Percentiles rank a stretch among this genome's conserved stretches.
phyloP scores from a whole-genome alignment of 2,888 invertebrate genomes.

The Hyppa rectilinea region DNA sequence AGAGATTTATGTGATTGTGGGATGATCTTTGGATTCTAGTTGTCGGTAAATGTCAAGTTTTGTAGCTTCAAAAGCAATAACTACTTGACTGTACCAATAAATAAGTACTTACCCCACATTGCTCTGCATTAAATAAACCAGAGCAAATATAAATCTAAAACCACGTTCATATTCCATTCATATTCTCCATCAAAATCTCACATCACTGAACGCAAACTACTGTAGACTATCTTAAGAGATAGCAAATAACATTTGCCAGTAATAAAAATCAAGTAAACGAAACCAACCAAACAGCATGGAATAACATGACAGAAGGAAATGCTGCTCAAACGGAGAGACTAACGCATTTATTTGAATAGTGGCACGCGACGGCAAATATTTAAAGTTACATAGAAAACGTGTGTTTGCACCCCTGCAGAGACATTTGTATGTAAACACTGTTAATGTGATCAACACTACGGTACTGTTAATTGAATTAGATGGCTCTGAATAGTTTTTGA shows the following conservation, averaged over 20 bases:
- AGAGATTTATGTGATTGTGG: slow-evolving; percentile 55
- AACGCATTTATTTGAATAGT: slow-evolving; percentile 82
- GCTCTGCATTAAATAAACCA: not conserved
- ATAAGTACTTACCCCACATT: not conserved
- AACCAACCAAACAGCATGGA: slow-evolving; percentile 70
- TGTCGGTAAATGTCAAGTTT: too few species aligned
- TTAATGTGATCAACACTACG: slow-evolving; percentile 76
- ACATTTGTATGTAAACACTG: slow-evolving; percentile 73
- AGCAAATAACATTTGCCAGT: slow-evolving; percentile 60
- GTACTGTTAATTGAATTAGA: slow-evolving; percentile 67
- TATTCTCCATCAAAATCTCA: not conserved
- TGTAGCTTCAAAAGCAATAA: not conserved
- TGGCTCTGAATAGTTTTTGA: slow-evolving; percentile 45
- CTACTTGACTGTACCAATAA: not conserved
- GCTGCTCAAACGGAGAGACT: slow-evolving; percentile 75
- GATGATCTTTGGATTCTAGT: slow-evolving; percentile 19
- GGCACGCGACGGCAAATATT: slow-evolving; percentile 83
- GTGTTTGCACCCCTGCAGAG: slow-evolving; percentile 72
- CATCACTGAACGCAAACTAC: slow-evolving; percentile 17
- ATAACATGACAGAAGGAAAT: slow-evolving; percentile 66
- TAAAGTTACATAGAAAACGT: slow-evolving; percentile 82
- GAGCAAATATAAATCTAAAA: not conserved
- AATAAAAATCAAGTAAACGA: slow-evolving; percentile 66
- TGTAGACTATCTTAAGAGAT: slow-evolving; percentile 3
- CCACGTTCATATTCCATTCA: not conserved